Percentiles rank a stretch among this genome's conserved stretches.
Conservation (phyloP, 2,888 invertebrate genomes). For the Harpagoxenus sublaevis region DNA sequence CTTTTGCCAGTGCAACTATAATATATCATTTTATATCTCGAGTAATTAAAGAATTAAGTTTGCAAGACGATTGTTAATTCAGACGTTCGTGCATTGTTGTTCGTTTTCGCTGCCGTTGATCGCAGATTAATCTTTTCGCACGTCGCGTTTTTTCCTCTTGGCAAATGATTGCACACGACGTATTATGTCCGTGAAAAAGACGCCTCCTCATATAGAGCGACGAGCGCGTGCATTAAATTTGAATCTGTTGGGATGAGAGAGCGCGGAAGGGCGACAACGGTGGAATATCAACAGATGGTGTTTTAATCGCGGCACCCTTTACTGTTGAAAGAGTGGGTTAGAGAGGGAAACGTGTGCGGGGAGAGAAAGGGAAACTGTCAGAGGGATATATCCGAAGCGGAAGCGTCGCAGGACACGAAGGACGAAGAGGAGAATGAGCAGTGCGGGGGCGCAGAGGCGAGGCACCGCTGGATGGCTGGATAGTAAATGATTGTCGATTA, state of each 20-base stretch:
- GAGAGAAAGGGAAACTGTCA: slow-evolving; percentile 57
- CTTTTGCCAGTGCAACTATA: not conserved
- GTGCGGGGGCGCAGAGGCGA: not conserved
- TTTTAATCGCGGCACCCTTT: slow-evolving; percentile 73
- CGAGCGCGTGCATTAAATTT: slow-evolving; percentile 39
- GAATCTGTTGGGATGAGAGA: slow-evolving; percentile 13
- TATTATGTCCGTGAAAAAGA: slow-evolving; percentile 38
- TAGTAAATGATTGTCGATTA: slow-evolving; percentile 84
- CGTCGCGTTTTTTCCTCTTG: slow-evolving; percentile 7
- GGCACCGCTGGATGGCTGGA: slow-evolving; percentile 64
- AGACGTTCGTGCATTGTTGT: not conserved
- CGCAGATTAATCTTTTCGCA: slow-evolving; percentile 8
- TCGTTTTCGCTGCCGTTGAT: not conserved
- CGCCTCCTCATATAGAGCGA: not conserved
- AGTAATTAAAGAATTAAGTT: not conserved
- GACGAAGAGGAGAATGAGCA: slow-evolving; percentile 46
- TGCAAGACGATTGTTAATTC: not conserved
- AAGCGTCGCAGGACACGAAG: slow-evolving; percentile 47
- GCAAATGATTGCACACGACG: slow-evolving; percentile 27
- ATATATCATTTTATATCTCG: not conserved
- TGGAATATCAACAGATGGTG: slow-evolving; percentile 82
- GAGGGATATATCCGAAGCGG: slow-evolving; percentile 23
- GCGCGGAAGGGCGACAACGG: slow-evolving; percentile 41
- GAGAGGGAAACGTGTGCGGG: slow-evolving; percentile 30
- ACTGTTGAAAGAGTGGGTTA: slow-evolving; percentile 41